phyloP scores from a whole-genome alignment of 2,888 invertebrate species.

The Neelides folsomi region DNA sequence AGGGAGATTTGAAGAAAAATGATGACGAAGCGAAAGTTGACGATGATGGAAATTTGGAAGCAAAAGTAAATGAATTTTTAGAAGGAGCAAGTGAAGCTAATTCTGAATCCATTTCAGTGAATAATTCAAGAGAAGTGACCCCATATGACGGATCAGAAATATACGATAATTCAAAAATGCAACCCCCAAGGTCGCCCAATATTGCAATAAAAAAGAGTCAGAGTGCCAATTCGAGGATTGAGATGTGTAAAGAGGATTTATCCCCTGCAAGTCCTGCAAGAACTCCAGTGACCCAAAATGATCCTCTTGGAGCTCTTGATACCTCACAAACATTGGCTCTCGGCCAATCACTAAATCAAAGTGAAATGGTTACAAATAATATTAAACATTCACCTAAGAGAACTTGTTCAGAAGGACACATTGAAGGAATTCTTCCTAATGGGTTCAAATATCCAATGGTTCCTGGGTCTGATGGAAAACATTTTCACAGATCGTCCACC shows the following conservation, averaged over 20 bases:
- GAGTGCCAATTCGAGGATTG: slow-evolving; percentile 4
- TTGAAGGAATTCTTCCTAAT: slow-evolving; percentile 15
- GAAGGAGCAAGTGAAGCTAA: slow-evolving; percentile 4
- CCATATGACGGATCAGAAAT: slow-evolving; percentile 17
- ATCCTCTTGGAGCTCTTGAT: slow-evolving; percentile 70
- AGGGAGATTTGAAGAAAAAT: slow-evolving; percentile 22
- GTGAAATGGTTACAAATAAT: background rate
- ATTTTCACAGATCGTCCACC: slow-evolving; percentile 32
- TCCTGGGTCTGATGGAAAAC: slow-evolving; percentile 12
- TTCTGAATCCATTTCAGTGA: slow-evolving; percentile 9
- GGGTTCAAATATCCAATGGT: slow-evolving; percentile 15
- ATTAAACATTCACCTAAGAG: slow-evolving; percentile 28
- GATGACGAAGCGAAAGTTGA: slow-evolving; percentile 18
- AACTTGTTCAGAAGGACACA: slow-evolving; percentile 31
- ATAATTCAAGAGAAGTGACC: slow-evolving; percentile 26
- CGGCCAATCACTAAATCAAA: background rate
- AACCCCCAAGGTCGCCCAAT: slow-evolving; percentile 16
- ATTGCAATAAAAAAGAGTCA: slow-evolving; percentile 37
- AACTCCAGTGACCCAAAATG: slow-evolving; percentile 79
- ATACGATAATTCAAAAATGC: background rate
- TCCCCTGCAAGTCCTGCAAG: slow-evolving; percentile 46
- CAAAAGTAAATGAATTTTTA: slow-evolving; percentile 29
- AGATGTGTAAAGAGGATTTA: slow-evolving; percentile 34
- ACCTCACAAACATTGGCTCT: slow-evolving; percentile 32
- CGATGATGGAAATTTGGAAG: slow-evolving; percentile 26